These are phyloP conservation scores for Epicauta chinensis DNA, from an alignment of 1,140 invertebrate genomes.

Conservation along the genomic window DNA sequence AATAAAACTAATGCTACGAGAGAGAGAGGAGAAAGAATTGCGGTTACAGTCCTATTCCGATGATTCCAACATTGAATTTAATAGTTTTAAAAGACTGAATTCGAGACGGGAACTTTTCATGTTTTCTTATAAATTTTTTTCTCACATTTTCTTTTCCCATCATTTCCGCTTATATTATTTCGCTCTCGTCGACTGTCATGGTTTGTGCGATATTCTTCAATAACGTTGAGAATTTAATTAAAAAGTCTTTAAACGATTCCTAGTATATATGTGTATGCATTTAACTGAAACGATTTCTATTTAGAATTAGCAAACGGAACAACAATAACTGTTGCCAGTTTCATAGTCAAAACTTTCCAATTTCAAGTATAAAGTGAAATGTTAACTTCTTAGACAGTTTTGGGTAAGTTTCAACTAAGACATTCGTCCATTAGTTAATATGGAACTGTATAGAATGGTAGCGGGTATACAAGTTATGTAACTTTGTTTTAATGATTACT, in stretches of 20 bases:
- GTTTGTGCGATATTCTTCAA: not conserved
- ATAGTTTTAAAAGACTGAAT: slow-evolving; percentile 6
- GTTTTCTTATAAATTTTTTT: too few relatives aligned
- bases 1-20: slow-evolving; percentile 20
- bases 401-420: not conserved
- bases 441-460: too few relatives aligned
- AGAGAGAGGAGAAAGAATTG: slow-evolving; percentile 7
- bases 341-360: not conserved
- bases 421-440: too few relatives aligned
- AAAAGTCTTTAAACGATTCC: slow-evolving; percentile 1
- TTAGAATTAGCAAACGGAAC: not conserved
- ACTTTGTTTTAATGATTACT: too few relatives aligned
- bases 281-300: slow-evolving; percentile 3
- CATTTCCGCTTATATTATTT: too few relatives aligned
- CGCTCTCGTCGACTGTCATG: too few relatives aligned
- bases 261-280: slow-evolving; percentile 6
- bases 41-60: slow-evolving; percentile 9
- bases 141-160: too few relatives aligned
- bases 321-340: slow-evolving; percentile 14
- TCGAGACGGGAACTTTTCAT: too few relatives aligned
- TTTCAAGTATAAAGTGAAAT: slow-evolving; percentile 5
- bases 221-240: slow-evolving; percentile 1
- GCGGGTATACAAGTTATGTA: too few relatives aligned
- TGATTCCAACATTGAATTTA: slow-evolving; percentile 13
- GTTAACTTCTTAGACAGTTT: slow-evolving; percentile 9